Base-by-base conservation (phyloP, 2,113 vertebrate genomes). In the Catagonus wagneri region DNA sequence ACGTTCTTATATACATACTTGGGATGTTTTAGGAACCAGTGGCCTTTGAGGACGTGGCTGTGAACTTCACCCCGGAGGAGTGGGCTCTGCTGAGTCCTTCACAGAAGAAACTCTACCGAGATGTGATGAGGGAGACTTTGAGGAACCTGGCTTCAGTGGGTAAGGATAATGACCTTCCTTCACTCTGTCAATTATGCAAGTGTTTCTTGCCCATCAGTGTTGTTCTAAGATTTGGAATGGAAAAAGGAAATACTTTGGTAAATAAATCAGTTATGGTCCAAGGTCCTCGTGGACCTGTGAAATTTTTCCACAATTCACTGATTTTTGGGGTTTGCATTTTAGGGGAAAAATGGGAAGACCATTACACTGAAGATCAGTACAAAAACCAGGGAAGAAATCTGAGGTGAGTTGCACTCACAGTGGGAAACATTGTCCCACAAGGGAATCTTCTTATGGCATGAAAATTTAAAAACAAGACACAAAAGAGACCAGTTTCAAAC, bases 101-200 rank as follows among this genome's bases (percentile, higher is more conserved):
- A 12, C 92, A 96, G 93, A 87, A 80, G 60, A 7, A 14, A 56
- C 65, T 97, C 61, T 90, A 72, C 66, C 93, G 23, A 89, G 76
- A 95, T 36, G 94, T 97, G 76, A 97, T 95, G 94, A 19, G 20
- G 23, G 94, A 97, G 65, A 97, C 90, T 36, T 60, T 95, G 19
- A 90, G 58, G 83, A 95, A 95, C 15, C 94, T 95, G 81, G 60
- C 90, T 32, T 75, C 29, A 19, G 3, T 95, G 63, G 95, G 93
- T 95, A 92, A 90, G 52, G 19, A 36, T 76, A 16, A 74, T 20
- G 17, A 6, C 39, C 9, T 89, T 65, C 60, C 66, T 91, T 69
- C 34, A 60, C 54, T 61, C 56, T 23, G 68, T 85, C 32, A 27
- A 22, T n/a, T 79, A 56, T 34, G 72, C 15, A 58, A 6, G 9